These are phyloP conservation scores for Exephanes ischioxanthus DNA, from an alignment of 2,888 invertebrate species.

Conservation along the genomic window DNA sequence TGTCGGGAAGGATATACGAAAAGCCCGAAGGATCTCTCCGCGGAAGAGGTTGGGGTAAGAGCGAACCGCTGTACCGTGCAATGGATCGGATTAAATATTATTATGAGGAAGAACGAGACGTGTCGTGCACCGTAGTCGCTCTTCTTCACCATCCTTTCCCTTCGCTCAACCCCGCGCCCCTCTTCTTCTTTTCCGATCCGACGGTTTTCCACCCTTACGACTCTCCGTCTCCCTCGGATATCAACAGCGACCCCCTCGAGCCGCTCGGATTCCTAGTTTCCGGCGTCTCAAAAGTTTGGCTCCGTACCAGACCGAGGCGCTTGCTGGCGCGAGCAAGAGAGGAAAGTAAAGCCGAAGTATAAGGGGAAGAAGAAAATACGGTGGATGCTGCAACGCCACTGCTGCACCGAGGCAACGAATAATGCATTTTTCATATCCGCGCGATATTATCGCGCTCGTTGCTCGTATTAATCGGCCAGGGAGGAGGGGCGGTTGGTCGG, in stretches of 20 bases:
- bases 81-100: constrained; percentile 84
- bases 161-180: constrained; percentile 17
- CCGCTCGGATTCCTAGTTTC: constrained; percentile 70
- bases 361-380: constrained; percentile 50
- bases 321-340: constrained; percentile 18
- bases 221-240: constrained; percentile 11
- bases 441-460: constrained; percentile 77
- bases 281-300: constrained; percentile 79
- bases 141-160: constrained; percentile 47
- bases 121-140: constrained; percentile 75
- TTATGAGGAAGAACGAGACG: constrained; percentile 83
- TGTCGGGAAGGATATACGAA: constrained; percentile 56
- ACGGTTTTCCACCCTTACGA: constrained; percentile 45
- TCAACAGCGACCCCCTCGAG: constrained; percentile 59
- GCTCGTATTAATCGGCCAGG: constrained; percentile 76
- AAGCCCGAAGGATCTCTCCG: constrained; percentile 77
- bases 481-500: constrained; percentile 52
- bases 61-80: constrained; percentile 83
- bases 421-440: constrained; percentile 79
- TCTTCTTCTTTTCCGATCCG: constrained; percentile 55
- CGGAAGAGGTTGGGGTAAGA: constrained; percentile 79
- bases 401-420: constrained; percentile 71
- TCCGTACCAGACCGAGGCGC: constrained; percentile 68
- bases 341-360: constrained; percentile 22
- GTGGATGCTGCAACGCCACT: constrained; percentile 50